Evolutionary conservation across 2,888 invertebrate genomes (phyloP), one percentile per base, ranked within the genome.

Genomic region (Subacronicta megacephala): DNA sequence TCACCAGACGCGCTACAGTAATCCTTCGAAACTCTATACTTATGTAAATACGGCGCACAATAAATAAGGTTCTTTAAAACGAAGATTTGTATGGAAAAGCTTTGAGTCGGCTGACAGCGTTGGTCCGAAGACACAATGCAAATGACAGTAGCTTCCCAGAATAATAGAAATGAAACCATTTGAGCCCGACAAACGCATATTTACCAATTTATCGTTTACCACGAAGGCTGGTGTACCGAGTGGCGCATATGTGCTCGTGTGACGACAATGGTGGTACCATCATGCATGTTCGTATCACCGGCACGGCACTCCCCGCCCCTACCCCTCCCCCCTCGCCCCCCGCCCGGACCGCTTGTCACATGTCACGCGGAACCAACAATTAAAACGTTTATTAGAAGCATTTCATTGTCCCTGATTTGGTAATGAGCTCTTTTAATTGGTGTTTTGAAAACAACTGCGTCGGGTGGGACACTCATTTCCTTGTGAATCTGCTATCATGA

Each of bases 11-110:
- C 31, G 50, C 41, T 37, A 15, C 54, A 7, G 15, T 67, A 68
- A 66, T 69, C 70, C 50, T 66, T 62, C 52, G 35, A 43, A 73
- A 59, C 52, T 64, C 55, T 44, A 51, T 61, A 49, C 56, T 55
- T 53, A 56, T 52, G 58, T 72, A 61, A 69, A 56, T 73, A 50
- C 58, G 18, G 29, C 38, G 9, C 43, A 47, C 47, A 57, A 41
- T 45, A n/a, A n/a, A 56, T 49, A 56, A 47, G 36, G 35, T 16
- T 37, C 18, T 62, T 56, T 44, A 18, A 31, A 52, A 45, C 29
- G 31, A 43, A 61, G 13, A 51, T 51, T 51, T 51, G 36, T 38
- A 40, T 47, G 55, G 46, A 54, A 50, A 42, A 47, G 46, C 62
- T 55, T 17, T n/a, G 37, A 41, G 29, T 59, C 31, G 40, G 40